Percentiles rank a stretch among this genome's conserved stretches.
Evolutionary conservation across 2,888 invertebrate genomes (phyloP).

Genomic region (Crossocerus cetratus): DNA sequence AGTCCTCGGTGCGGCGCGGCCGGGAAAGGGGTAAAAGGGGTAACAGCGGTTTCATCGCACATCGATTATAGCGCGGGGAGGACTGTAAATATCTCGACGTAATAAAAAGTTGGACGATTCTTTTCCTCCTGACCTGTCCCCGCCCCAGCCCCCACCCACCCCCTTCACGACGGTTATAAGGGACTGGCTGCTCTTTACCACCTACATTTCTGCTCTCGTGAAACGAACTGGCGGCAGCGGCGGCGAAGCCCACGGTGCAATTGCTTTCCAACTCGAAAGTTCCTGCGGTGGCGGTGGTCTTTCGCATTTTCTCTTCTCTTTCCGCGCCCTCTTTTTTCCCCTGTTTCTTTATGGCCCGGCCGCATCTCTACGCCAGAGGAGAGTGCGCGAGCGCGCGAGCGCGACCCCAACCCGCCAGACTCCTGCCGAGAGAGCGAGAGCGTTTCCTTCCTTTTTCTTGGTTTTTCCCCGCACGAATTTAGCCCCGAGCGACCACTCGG

Average conservation of each 20-base stretch:
- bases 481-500: slow-evolving; percentile 57
- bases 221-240: slow-evolving; percentile 34
- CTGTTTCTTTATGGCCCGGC: slow-evolving; percentile 36
- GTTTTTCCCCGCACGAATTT: slow-evolving; percentile 53
- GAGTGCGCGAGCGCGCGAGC: slow-evolving; percentile 32
- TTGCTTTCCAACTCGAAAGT: slow-evolving; percentile 61
- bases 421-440: slow-evolving; percentile 14
- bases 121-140: slow-evolving; percentile 25
- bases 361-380: slow-evolving; percentile 37
- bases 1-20: too few species aligned
- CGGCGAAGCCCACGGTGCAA: slow-evolving; percentile 36
- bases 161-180: slow-evolving; percentile 23
- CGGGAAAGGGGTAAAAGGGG: too few species aligned
- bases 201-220: slow-evolving; percentile 44
- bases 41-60: slow-evolving; percentile 21
- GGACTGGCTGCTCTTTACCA: slow-evolving; percentile 39
- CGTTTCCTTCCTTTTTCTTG: slow-evolving; percentile 38
- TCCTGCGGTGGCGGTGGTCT: slow-evolving; percentile 56
- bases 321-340: too few species aligned
- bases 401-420: slow-evolving; percentile 21
- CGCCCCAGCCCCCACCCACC: too few species aligned
- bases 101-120: slow-evolving; percentile 39
- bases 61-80: slow-evolving; percentile 35
- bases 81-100: slow-evolving; percentile 31
- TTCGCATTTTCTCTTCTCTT: slow-evolving; percentile 30